A percentile compares a stretch with the other conserved stretches of the same genome.
Evolutionary conservation across 1,140 invertebrate species (phyloP).

Genomic region (Tetramorium alpestre): DNA sequence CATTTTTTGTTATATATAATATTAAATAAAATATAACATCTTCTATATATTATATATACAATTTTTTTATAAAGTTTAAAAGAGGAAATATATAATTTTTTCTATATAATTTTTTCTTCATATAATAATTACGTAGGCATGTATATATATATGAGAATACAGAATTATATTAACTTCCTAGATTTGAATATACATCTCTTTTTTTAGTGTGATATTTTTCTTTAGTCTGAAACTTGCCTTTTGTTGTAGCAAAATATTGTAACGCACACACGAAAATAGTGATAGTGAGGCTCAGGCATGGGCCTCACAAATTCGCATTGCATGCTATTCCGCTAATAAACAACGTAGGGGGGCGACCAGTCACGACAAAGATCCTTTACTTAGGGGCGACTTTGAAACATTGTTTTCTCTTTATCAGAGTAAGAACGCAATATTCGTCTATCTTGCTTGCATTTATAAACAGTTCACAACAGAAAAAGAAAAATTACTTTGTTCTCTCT

Average conservation of each 20-base stretch:
- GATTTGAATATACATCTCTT: background rate
- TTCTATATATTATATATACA: no score
- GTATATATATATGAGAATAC: no score
- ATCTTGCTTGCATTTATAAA: background rate
- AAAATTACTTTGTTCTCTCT: background rate
- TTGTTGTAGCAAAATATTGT: slow-evolving; percentile 90
- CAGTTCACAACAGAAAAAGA: background rate
- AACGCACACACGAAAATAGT: slow-evolving; percentile 91
- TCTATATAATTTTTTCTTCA: no score
- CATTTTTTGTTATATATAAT: no score
- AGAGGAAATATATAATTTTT: no score
- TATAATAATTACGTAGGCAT: no score
- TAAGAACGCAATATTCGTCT: slow-evolving; percentile 65
- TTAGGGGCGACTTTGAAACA: slow-evolving; percentile 92
- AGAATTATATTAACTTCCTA: slow-evolving; percentile 9
- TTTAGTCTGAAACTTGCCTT: slow-evolving; percentile 19
- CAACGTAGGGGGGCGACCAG: slow-evolving; percentile 87
- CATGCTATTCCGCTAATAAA: slow-evolving; percentile 89
- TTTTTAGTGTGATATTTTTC: slow-evolving; percentile 18
- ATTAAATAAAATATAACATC: background rate
- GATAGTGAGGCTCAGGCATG: slow-evolving; percentile 89
- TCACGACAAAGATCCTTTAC: slow-evolving; percentile 89
- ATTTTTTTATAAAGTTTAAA: no score
- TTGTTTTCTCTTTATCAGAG: slow-evolving; percentile 90
- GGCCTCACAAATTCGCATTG: slow-evolving; percentile 90